These are phyloP conservation scores for Barypeithes pellucidus DNA, from an alignment of 2,888 invertebrate species.

Conservation along the genomic window DNA sequence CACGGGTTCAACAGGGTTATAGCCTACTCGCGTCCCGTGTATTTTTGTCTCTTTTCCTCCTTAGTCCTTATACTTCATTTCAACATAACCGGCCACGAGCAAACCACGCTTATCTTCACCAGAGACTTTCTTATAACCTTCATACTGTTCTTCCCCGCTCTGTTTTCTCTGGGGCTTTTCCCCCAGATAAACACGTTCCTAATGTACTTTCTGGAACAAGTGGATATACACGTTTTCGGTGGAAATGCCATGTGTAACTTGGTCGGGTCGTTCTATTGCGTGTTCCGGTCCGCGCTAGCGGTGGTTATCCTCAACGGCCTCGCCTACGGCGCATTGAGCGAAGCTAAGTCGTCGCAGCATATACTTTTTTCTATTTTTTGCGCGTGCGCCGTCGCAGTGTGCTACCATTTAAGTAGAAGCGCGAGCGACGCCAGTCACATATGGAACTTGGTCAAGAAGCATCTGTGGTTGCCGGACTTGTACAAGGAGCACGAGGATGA, in stretches of 20 bases:
- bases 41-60: constrained; percentile 88
- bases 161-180: constrained; percentile 95
- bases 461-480: constrained; percentile 82
- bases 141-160: constrained; percentile 91
- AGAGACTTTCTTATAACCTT: constrained; percentile 86
- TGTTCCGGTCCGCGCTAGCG: constrained; percentile 86
- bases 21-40: constrained; percentile 93
- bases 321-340: constrained; percentile 89
- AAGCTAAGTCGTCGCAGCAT: constrained; percentile 89
- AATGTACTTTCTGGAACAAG: constrained; percentile 97
- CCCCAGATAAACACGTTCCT: constrained; percentile 98
- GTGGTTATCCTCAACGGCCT: constrained; percentile 89
- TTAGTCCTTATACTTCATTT: constrained; percentile 65
- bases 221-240: constrained; percentile 91
- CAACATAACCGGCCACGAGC: constrained; percentile 68
- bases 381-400: constrained; percentile 88
- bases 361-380: constrained; percentile 96
- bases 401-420: constrained; percentile 94
- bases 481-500: constrained; percentile 72
- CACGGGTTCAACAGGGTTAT: constrained; percentile 98
- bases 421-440: constrained; percentile 93
- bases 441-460: constrained; percentile 90
- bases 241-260: constrained; percentile 92
- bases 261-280: constrained; percentile 86
- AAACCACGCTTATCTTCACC: constrained; percentile 77